Evolutionary conservation across 64 coral and sea anemone genomes (phyloP).

Genomic region (Stylophora pistillata): DNA sequence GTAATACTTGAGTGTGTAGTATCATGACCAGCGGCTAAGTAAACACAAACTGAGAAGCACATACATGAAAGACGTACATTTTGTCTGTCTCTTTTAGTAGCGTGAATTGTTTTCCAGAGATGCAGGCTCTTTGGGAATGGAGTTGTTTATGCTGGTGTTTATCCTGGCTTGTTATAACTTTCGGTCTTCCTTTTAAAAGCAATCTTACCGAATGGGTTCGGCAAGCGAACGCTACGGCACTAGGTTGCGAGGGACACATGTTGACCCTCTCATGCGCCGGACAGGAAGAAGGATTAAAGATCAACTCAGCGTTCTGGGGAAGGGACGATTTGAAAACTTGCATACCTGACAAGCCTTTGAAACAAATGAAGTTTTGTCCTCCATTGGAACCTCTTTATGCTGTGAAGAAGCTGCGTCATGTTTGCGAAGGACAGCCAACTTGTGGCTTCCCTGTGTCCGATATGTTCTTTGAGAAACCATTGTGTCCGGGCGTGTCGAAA

Average conservation of each 20-base stretch:
- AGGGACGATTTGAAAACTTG: conserved; percentile 66
- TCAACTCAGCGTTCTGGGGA: conserved; percentile 86
- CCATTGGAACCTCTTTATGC: conserved; percentile 46
- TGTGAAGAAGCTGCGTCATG: conserved; percentile 33
- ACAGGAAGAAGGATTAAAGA: conserved; percentile 74
- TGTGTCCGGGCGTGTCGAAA: conserved; percentile 68
- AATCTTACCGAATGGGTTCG: conserved; percentile 70
- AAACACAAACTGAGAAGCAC: background rate
- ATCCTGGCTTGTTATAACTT: background rate
- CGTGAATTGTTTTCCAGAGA: background rate
- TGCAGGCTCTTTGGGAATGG: background rate
- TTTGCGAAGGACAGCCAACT: conserved; percentile 46
- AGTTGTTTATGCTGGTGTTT: conserved; percentile 5
- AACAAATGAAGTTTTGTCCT: conserved; percentile 51
- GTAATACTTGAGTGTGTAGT: background rate
- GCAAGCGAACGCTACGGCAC: conserved; percentile 58
- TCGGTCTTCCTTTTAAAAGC: conserved; percentile 49
- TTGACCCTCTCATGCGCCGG: conserved; percentile 52
- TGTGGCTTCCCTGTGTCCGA: conserved; percentile 66
- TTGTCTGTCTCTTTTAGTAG: background rate
- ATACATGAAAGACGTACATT: background rate
- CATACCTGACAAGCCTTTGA: conserved; percentile 35
- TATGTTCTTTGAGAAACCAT: conserved; percentile 59
- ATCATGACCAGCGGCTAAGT: background rate
- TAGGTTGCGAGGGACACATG: conserved; percentile 70